These are phyloP conservation scores for Micronisus gabar DNA, from an alignment of 2,113 vertebrate genomes.

Conservation along the genomic window DNA sequence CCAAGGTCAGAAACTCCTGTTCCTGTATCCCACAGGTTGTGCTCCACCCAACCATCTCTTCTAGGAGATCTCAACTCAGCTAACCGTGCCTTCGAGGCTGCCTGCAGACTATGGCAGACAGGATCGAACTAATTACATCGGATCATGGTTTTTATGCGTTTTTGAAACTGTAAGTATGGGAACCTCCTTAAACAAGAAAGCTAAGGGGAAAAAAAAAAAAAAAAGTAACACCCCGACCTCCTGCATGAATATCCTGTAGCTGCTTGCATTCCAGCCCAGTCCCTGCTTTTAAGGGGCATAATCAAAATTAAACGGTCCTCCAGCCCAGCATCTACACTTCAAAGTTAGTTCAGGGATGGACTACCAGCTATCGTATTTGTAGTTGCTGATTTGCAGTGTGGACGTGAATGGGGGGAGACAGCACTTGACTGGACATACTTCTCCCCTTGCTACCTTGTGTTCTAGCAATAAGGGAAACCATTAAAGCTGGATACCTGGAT, in stretches of 20 bases:
- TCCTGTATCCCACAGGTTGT: neutral
- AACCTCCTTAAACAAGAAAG: neutral
- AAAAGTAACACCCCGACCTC: rapidly evolving
- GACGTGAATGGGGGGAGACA: neutral
- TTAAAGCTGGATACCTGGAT: neutral
- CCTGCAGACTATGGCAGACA: neutral
- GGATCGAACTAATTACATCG: neutral
- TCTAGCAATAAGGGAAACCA: neutral
- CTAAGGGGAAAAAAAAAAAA: neutral
- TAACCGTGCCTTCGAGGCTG: neutral
- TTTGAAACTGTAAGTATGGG: neutral
- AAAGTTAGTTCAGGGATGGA: neutral
- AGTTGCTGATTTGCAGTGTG: neutral
- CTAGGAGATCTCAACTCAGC: neutral
- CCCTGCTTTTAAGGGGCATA: neutral
- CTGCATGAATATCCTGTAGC: neutral
- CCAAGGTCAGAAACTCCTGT: neutral
- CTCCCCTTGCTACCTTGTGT: neutral
- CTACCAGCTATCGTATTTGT: neutral
- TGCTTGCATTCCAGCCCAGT: neutral
- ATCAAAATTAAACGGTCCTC: neutral
- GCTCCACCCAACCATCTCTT: neutral
- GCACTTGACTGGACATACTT: neutral
- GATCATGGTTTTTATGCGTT: neutral
- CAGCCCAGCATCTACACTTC: neutral